Percentiles rank a stretch among this genome's conserved stretches.
Conservation (phyloP, 2,113 vertebrate genomes). For the Stegastes partitus region DNA sequence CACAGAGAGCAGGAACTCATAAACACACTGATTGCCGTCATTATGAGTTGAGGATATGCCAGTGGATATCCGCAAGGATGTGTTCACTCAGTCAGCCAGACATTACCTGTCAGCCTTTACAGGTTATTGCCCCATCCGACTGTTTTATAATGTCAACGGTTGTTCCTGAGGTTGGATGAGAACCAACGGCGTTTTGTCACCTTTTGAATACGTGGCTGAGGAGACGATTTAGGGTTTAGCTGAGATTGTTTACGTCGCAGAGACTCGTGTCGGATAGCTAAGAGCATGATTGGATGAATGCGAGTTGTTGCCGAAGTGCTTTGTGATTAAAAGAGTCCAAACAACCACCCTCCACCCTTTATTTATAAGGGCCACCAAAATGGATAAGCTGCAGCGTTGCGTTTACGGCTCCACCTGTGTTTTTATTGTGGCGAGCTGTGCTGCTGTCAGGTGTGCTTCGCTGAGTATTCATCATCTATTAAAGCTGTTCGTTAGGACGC, state of each 20-base stretch:
- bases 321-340: background rate
- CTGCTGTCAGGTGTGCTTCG: background rate
- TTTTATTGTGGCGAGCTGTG: slow-evolving; percentile 33
- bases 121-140: slow-evolving; percentile 56
- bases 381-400: slow-evolving; percentile 8
- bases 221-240: background rate
- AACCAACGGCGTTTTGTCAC: slow-evolving; percentile 28
- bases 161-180: slow-evolving; percentile 21
- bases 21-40: slow-evolving; percentile 65
- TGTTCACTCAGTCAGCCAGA: slow-evolving; percentile 49
- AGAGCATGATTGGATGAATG: background rate
- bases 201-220: slow-evolving; percentile 5
- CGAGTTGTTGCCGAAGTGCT: background rate
- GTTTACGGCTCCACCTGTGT: background rate
- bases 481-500: background rate
- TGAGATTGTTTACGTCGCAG: background rate
- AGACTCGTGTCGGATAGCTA: background rate
- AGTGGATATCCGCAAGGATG: slow-evolving; percentile 73
- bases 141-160: slow-evolving; percentile 46
- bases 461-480: background rate
- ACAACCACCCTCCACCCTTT: background rate
- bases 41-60: slow-evolving; percentile 65
- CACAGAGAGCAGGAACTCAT: slow-evolving; percentile 58
- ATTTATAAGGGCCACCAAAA: background rate
- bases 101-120: slow-evolving; percentile 52